Base-by-base conservation (phyloP, 2,113 vertebrate species). In the Seriola aureovittata region DNA sequence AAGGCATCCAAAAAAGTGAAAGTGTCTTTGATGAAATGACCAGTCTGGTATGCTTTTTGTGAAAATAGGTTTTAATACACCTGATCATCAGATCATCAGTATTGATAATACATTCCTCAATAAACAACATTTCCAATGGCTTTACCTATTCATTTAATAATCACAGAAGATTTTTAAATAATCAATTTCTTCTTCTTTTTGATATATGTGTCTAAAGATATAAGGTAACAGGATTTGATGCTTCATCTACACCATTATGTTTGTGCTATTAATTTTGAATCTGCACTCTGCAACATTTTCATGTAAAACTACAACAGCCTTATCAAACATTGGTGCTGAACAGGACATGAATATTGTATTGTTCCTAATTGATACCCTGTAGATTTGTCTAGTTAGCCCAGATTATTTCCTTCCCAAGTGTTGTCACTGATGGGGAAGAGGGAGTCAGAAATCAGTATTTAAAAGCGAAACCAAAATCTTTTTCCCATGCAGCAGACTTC, bases 11-110 rank as follows among this genome's bases (percentile, higher is more conserved):
- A 50, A 50, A 50, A 50, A 50, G 46, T 50, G 4, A 36, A 36
- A 36, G 34, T 36, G 42, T 48, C 40, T 29, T 6, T 17, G 29
- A 62, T 40, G 8, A 80, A 46, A 54, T 5, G 1, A 17, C 10
- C 17, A 63, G 52, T 21, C 42, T 54, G 19, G 4, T 29, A 17
- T 34, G 9, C 23, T 42, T 11, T 52, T 67, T 67, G 17, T 59
- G 42, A 59, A 68, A 52, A 67, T 13, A 8, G 11, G 1, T 42
- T 83, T 78, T 62, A 67, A 73, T 79, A 32, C 11, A 38, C 3
- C 29, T 29, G 29, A 14, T 46, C 46, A 54, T 55, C 46, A 74
- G 13, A n/a, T 34, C 54, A 25, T 55, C 19, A 25, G 32, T 19
- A 64, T 13, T 54, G 14, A 44, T 36, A 19, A 72, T 44, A 66